A percentile compares a stretch with the other conserved stretches of the same genome.
These are phyloP conservation scores for Cheilosia grossa DNA, from an alignment of 2,888 invertebrate species.

Conservation along the genomic window DNA sequence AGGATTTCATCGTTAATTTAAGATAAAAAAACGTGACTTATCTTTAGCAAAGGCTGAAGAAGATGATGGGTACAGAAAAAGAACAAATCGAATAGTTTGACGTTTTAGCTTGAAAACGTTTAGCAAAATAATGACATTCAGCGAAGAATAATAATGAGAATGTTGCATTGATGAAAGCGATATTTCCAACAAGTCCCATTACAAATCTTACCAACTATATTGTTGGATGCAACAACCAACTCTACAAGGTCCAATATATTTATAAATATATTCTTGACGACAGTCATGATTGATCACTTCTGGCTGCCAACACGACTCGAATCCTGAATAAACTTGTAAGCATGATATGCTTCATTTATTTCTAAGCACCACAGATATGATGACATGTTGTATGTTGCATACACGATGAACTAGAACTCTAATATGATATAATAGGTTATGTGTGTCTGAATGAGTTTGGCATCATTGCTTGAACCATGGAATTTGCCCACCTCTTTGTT, in stretches of 20 bases:
- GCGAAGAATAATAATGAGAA: too few species aligned
- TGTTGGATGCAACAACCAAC: too few species aligned
- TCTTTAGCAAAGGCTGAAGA: too few species aligned
- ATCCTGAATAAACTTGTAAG: constrained; percentile 17
- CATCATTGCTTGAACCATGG: constrained; percentile 39
- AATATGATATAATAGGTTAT: constrained; percentile 4
- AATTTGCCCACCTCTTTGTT: constrained; percentile 54
- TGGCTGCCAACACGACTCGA: constrained; percentile 17
- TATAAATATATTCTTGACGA: constrained; percentile 1
- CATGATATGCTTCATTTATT: constrained; percentile 25
- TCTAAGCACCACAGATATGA: constrained; percentile 24
- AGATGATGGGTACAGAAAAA: too few species aligned
- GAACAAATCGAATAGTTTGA: too few species aligned
- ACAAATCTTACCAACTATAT: too few species aligned
- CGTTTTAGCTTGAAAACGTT: too few species aligned
- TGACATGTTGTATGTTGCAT: constrained; percentile 38
- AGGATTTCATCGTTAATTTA: too few species aligned
- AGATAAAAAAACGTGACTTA: too few species aligned
- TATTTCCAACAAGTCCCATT: too few species aligned
- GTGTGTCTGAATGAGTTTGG: constrained; percentile 36
- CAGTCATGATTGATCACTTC: constrained; percentile 50
- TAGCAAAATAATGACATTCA: too few species aligned
- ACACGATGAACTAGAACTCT: constrained; percentile 36
- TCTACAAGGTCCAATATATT: neutral
- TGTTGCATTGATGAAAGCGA: too few species aligned